Evolutionary conservation across 64 coral and sea anemone genomes (phyloP).

Genomic region (Dendronephthya gigantea): DNA sequence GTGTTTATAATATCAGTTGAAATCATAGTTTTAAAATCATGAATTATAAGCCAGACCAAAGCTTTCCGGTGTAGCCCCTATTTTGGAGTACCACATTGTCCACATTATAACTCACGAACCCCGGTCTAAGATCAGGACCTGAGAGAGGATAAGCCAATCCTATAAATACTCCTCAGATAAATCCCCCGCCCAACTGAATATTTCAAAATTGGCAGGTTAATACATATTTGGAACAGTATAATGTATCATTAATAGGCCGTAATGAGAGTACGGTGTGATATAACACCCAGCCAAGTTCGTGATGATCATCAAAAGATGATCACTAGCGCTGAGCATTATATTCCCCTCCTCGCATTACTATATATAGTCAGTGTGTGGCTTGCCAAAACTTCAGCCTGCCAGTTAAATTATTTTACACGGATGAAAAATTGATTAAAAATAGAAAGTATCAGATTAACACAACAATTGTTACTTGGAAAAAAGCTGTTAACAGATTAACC

Average conservation of each 20-base stretch:
- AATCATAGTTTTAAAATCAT: too few relatives aligned
- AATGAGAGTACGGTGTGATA: not conserved
- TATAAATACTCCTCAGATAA: too few relatives aligned
- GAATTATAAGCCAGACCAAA: too few relatives aligned
- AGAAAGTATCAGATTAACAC: not conserved
- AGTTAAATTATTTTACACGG: not conserved
- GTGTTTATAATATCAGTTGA: too few relatives aligned
- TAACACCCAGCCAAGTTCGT: not conserved
- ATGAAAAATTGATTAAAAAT: slow-evolving; percentile 10
- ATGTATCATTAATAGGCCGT: not conserved
- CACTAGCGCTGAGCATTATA: not conserved
- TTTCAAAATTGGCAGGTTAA: not conserved
- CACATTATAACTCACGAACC: too few relatives aligned
- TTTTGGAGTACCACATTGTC: too few relatives aligned
- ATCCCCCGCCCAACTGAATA: too few relatives aligned
- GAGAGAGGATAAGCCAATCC: too few relatives aligned
- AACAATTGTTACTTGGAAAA: not conserved
- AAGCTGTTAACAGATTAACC: not conserved
- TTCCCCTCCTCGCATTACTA: not conserved
- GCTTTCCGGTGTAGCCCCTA: too few relatives aligned
- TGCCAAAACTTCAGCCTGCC: not conserved
- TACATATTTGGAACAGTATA: not conserved
- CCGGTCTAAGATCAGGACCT: too few relatives aligned
- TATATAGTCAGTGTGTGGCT: not conserved
- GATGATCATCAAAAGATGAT: not conserved